These are phyloP conservation scores for Hyles vespertilio DNA, from an alignment of 1,140 invertebrate genomes.

Conservation along the genomic window DNA sequence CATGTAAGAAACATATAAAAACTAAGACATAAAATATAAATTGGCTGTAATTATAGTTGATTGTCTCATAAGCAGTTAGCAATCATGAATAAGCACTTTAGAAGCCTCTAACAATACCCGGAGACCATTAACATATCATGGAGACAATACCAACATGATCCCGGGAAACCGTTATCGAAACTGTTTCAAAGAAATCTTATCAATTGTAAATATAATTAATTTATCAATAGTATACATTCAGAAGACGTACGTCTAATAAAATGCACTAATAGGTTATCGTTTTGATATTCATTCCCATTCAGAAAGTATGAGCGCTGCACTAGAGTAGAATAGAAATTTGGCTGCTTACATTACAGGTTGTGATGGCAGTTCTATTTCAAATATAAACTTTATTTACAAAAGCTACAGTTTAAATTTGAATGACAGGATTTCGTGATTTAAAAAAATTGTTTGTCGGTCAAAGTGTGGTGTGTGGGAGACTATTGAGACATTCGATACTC, in stretches of 20 bases:
- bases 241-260: slow-evolving; percentile 23
- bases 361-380: too few relatives aligned
- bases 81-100: too few relatives aligned
- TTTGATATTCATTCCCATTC: slow-evolving; percentile 26
- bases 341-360: background rate
- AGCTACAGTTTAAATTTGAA: too few relatives aligned
- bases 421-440: too few relatives aligned
- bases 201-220: slow-evolving; percentile 23
- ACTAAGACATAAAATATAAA: too few relatives aligned
- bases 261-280: slow-evolving; percentile 21
- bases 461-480: slow-evolving; percentile 22
- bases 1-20: too few relatives aligned
- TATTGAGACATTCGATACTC: slow-evolving; percentile 42
- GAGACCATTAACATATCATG: background rate
- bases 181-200: slow-evolving; percentile 9
- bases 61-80: too few relatives aligned
- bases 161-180: background rate
- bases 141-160: background rate
- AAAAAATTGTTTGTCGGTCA: slow-evolving; percentile 5
- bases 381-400: too few relatives aligned
- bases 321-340: slow-evolving; percentile 16
- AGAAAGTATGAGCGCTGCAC: slow-evolving; percentile 14
- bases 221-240: slow-evolving; percentile 17
- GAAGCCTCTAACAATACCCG: background rate
- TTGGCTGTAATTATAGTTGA: too few relatives aligned